Evolutionary conservation across 30 jellyfish, hydroid and myxozoan genomes (phyloP).

Genomic region (Haliclystus octoradiatus): DNA sequence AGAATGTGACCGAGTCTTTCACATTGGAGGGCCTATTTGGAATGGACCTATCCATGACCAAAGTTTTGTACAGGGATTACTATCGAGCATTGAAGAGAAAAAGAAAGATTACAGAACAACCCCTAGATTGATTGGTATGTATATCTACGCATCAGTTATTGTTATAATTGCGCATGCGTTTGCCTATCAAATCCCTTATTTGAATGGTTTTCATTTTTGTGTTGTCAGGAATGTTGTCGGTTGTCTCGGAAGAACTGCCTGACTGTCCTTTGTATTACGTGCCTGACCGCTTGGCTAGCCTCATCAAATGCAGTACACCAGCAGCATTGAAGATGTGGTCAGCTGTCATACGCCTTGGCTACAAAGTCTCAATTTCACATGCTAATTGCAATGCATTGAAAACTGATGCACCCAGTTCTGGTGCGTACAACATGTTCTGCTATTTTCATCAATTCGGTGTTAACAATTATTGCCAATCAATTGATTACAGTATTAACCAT

Average conservation of each 20-base stretch:
- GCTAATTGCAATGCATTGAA: conserved; percentile 74
- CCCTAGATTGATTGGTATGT: conserved; percentile 71
- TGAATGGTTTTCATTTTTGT: not conserved
- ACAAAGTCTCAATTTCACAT: conserved; percentile 78
- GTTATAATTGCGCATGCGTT: not conserved
- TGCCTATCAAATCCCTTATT: not conserved
- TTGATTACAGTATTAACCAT: too few species aligned
- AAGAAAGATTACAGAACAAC: conserved; percentile 37
- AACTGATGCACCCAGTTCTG: conserved; percentile 85
- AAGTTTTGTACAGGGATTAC: conserved; percentile 40
- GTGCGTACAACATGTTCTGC: conserved; percentile 12
- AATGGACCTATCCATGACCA: conserved; percentile 66
- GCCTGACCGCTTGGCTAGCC: conserved; percentile 55
- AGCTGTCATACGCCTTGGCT: conserved; percentile 66
- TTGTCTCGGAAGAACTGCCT: conserved; percentile 64
- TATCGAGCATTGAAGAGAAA: conserved; percentile 24
- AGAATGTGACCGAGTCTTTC: conserved; percentile 68
- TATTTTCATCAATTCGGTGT: not conserved
- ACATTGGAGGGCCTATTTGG: conserved; percentile 97
- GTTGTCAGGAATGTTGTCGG: conserved; percentile 55
- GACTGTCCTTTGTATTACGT: conserved; percentile 75
- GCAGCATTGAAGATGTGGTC: conserved; percentile 75
- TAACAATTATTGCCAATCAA: too few species aligned
- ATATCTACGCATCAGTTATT: too few species aligned
- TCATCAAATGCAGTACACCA: conserved; percentile 81